Conservation (phyloP, 2,888 invertebrate species). For the Cyclophora albipunctata region DNA sequence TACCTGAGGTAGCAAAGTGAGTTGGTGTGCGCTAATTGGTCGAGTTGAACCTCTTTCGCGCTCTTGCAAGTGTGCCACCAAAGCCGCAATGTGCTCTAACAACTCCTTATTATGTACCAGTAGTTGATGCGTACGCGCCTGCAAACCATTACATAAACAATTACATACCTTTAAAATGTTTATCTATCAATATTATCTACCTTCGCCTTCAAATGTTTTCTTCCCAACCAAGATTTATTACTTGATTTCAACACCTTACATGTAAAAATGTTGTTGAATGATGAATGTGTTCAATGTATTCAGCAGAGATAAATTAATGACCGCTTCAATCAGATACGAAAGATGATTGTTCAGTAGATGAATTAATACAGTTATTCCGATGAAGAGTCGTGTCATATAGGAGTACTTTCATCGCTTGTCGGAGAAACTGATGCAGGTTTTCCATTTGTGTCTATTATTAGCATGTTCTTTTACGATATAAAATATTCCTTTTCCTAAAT, state of each 20-base stretch:
- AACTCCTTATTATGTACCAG: slow-evolving; percentile 96
- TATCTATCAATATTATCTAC: not conserved
- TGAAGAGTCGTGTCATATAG: no score
- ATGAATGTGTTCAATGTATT: no score
- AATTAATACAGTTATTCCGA: no score
- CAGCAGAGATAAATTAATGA: no score
- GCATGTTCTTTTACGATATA: no score
- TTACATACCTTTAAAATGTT: not conserved
- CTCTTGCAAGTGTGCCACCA: slow-evolving; percentile 92
- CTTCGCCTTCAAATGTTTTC: not conserved
- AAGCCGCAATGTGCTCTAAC: slow-evolving; percentile 93
- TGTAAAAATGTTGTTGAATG: no score
- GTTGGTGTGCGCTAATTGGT: slow-evolving; percentile 72
- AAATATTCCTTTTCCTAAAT: no score
- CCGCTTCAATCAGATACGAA: no score
- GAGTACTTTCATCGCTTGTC: no score
- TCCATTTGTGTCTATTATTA: no score
- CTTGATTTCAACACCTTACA: not conserved
- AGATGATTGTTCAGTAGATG: no score
- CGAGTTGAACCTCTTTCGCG: slow-evolving; percentile 81
- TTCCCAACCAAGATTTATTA: not conserved
- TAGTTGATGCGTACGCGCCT: slow-evolving; percentile 93
- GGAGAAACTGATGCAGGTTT: no score
- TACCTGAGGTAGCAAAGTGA: slow-evolving; percentile 82
- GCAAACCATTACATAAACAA: slow-evolving; percentile 16